Percentiles rank a stretch among this genome's conserved stretches.
Conservation (phyloP, 2,888 invertebrate genomes). For the Drosophila prolongata region DNA sequence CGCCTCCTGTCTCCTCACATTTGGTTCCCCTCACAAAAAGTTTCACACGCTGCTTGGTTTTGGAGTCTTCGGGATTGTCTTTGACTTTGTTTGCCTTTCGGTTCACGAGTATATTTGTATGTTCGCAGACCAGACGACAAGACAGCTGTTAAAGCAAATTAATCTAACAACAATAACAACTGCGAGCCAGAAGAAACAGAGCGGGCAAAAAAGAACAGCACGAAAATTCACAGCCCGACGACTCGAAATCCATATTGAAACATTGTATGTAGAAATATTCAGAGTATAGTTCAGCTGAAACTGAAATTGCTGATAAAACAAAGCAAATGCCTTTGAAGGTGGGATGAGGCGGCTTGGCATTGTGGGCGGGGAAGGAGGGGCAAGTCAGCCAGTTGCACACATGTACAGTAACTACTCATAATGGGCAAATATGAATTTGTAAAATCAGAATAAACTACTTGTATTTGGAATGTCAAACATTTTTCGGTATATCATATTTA, state of each 20-base stretch:
- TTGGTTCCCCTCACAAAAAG: constrained; percentile 42
- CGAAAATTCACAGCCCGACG: constrained; percentile 20
- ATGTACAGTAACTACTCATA: constrained; percentile 5
- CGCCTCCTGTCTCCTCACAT: constrained; percentile 4
- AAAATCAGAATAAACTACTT: too few relatives aligned
- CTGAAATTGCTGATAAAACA: constrained; percentile 64
- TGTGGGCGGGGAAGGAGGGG: constrained; percentile 3
- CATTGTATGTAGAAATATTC: constrained; percentile 45
- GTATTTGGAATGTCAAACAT: too few relatives aligned
- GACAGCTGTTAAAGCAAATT: constrained; percentile 50
- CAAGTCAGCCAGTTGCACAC: constrained; percentile 13
- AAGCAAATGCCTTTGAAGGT: constrained; percentile 33
- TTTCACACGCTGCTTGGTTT: constrained; percentile 62
- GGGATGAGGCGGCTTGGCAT: constrained; percentile 11
- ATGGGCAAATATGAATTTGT: background rate
- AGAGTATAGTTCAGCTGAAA: constrained; percentile 50
- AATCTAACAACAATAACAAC: constrained; percentile 36
- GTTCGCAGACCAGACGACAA: constrained; percentile 37
- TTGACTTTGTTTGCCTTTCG: constrained; percentile 40
- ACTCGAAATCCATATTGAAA: constrained; percentile 28
- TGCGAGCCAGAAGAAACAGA: constrained; percentile 29
- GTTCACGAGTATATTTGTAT: constrained; percentile 9
- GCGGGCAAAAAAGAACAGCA: constrained; percentile 23
- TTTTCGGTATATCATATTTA: too few relatives aligned
- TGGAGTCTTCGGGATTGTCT: constrained; percentile 29